A percentile compares a stretch with the other conserved stretches of the same genome.
These are phyloP conservation scores for Dolichotis patagonum DNA, from an alignment of 2,113 vertebrate species.

Conservation along the genomic window DNA sequence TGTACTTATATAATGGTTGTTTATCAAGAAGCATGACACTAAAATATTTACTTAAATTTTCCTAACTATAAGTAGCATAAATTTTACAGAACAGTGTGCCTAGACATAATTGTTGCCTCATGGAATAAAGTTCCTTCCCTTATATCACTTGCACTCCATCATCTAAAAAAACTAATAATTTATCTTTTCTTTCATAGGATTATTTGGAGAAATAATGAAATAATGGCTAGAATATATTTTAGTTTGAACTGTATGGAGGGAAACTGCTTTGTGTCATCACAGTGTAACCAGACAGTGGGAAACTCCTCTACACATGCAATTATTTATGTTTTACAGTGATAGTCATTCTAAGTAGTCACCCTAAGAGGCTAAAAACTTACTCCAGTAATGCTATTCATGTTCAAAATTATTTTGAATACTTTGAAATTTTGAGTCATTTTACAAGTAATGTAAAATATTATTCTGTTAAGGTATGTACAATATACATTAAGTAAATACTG, in stretches of 20 bases:
- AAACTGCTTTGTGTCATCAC: slow-evolving; percentile 4
- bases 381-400: not conserved
- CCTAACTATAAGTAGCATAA: not conserved
- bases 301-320: not conserved
- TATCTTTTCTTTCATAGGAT: not conserved
- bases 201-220: slow-evolving; percentile 37
- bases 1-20: not conserved
- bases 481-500: not conserved
- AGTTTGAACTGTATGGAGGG: not conserved
- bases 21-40: slow-evolving; percentile 48
- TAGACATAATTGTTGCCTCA: not conserved
- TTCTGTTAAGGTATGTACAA: not conserved
- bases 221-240: slow-evolving; percentile 14
- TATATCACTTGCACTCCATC: not conserved
- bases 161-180: not conserved
- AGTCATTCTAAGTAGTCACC: not conserved
- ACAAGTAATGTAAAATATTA: not conserved
- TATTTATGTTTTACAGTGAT: not conserved
- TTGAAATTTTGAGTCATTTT: slow-evolving; percentile 11
- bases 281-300: not conserved
- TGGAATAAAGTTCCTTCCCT: not conserved
- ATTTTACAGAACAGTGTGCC: not conserved
- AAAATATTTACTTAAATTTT: slow-evolving; percentile 46
- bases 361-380: not conserved
- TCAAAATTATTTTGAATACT: not conserved